A percentile compares a stretch with the other conserved stretches of the same genome.
These are phyloP conservation scores for Limanda limanda DNA, from an alignment of 2,113 vertebrate species.

Conservation along the genomic window DNA sequence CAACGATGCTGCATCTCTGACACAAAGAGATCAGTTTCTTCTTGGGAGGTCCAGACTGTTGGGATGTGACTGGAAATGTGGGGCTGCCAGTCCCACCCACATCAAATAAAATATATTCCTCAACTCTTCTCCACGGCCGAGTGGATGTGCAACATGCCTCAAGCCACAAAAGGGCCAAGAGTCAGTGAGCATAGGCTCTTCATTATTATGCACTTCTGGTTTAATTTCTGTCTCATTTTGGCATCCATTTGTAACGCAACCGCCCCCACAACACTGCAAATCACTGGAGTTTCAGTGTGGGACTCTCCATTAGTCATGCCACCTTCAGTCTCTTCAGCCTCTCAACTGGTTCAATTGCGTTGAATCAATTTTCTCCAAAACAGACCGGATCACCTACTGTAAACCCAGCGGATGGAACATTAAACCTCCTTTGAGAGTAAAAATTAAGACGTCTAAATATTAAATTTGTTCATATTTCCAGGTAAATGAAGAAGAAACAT, in stretches of 20 bases:
- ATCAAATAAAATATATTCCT: conserved; percentile 16
- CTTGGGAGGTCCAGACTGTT: background rate
- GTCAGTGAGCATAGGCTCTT: conserved; percentile 4
- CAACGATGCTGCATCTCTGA: no score
- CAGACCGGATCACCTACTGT: conserved; percentile 9
- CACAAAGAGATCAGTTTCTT: background rate
- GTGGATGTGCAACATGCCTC: background rate
- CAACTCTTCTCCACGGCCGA: background rate
- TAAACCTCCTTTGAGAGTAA: background rate
- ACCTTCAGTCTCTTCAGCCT: conserved; percentile 23
- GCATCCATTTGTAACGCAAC: conserved; percentile 14
- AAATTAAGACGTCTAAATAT: conserved; percentile 1
- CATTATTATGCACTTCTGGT: background rate
- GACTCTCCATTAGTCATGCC: conserved; percentile 17
- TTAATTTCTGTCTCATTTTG: conserved; percentile 28
- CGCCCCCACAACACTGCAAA: conserved; percentile 10
- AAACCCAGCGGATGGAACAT: background rate
- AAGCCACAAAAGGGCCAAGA: conserved; percentile 12
- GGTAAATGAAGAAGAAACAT: background rate
- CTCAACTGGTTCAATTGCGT: conserved; percentile 23
- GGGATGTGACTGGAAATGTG: background rate
- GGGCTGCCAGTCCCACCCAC: background rate
- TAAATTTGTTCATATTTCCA: background rate
- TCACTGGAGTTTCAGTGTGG: conserved; percentile 14
- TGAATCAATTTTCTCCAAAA: conserved; percentile 27